A percentile compares a stretch with the other conserved stretches of the same genome.
phyloP scores from a whole-genome alignment of 2,888 invertebrate genomes.

The Dryococelus australis region DNA sequence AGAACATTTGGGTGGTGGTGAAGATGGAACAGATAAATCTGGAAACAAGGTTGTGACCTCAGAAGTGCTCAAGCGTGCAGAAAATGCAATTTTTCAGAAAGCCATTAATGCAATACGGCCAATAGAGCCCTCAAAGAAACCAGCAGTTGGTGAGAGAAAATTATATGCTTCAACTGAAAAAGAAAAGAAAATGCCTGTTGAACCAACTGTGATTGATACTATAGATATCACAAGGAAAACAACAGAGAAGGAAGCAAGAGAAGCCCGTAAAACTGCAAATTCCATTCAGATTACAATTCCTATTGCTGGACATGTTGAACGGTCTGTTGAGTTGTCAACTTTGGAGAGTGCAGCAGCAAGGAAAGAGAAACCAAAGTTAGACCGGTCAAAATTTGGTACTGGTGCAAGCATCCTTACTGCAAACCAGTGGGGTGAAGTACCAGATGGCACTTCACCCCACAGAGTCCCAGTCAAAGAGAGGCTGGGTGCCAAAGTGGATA shows the following conservation, averaged over 20 bases:
- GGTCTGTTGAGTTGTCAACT: slow-evolving; percentile 40
- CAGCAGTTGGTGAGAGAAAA: slow-evolving; percentile 52
- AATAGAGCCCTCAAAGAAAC: slow-evolving; percentile 43
- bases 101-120: slow-evolving; percentile 78
- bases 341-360: slow-evolving; percentile 31
- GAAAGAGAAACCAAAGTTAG: slow-evolving; percentile 38
- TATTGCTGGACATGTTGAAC: slow-evolving; percentile 38
- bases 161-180: slow-evolving; percentile 52
- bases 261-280: slow-evolving; percentile 50
- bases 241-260: slow-evolving; percentile 46
- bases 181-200: slow-evolving; percentile 36
- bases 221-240: slow-evolving; percentile 40
- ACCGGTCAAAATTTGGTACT: slow-evolving; percentile 54
- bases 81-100: slow-evolving; percentile 91
- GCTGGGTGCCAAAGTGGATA: slow-evolving; percentile 78
- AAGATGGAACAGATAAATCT: slow-evolving; percentile 60
- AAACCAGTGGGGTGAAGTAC: slow-evolving; percentile 44
- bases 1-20: neutral
- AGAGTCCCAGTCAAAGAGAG: slow-evolving; percentile 80
- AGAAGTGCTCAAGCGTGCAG: slow-evolving; percentile 88
- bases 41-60: slow-evolving; percentile 76
- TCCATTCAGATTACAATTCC: slow-evolving; percentile 52
- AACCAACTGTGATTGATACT: slow-evolving; percentile 35
- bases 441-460: slow-evolving; percentile 62
- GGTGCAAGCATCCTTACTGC: slow-evolving; percentile 54